Percentiles rank a stretch among this genome's conserved stretches.
phyloP scores from a whole-genome alignment of 2,797 vertebrate genomes.

The Paedocypris micromegethes region DNA sequence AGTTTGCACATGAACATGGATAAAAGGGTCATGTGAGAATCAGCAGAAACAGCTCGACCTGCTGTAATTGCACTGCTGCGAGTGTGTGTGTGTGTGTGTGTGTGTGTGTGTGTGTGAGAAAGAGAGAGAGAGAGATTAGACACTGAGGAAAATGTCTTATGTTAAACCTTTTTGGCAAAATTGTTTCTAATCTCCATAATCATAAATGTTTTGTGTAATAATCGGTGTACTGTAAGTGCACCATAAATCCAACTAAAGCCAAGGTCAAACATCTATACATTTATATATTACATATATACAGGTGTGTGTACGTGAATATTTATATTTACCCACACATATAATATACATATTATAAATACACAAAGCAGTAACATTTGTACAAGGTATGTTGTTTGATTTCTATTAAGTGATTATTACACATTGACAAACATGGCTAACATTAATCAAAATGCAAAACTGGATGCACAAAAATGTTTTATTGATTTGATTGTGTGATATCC shows the following conservation, averaged over 20 bases:
- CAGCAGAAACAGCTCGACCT: constrained; percentile 12
- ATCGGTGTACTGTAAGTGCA: constrained; percentile 3
- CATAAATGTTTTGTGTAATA: constrained; percentile 35
- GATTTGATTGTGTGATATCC: too few relatives aligned
- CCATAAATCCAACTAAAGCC: background rate
- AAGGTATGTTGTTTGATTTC: too few relatives aligned
- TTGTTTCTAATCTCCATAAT: constrained; percentile 26
- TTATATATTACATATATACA: too few relatives aligned
- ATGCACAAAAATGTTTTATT: too few relatives aligned
- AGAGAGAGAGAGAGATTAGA: background rate
- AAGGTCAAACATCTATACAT: too few relatives aligned
- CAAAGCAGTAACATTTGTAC: too few relatives aligned
- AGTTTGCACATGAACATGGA: constrained; percentile 42
- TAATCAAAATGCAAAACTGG: too few relatives aligned
- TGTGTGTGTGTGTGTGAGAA: constrained; percentile 2
- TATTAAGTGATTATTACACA: too few relatives aligned
- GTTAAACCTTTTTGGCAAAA: constrained; percentile 11
- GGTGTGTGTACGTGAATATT: too few relatives aligned
- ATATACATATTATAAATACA: too few relatives aligned
- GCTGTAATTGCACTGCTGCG: constrained; percentile 1
- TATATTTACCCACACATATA: too few relatives aligned
- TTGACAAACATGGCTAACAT: too few relatives aligned
- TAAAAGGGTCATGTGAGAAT: constrained; percentile 32
- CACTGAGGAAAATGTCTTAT: constrained; percentile 23
- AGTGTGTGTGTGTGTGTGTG: constrained; percentile 7